These are phyloP conservation scores for Parascotia fuliginaria DNA, from an alignment of 2,888 invertebrate genomes.

Conservation along the genomic window DNA sequence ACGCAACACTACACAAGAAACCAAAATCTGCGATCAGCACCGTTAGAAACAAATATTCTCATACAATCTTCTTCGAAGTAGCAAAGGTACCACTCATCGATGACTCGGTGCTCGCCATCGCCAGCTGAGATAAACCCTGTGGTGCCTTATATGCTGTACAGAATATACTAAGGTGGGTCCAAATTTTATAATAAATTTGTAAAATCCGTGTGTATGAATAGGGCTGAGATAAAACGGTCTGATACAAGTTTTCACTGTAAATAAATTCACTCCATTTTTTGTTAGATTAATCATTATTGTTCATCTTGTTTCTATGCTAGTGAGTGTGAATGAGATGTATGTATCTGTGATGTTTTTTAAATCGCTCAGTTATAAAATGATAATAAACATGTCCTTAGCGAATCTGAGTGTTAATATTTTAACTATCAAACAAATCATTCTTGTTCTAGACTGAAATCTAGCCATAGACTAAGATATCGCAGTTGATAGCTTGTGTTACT, in stretches of 20 bases:
- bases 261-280: slow-evolving; percentile 30
- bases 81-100: slow-evolving; percentile 90
- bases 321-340: slow-evolving; percentile 5
- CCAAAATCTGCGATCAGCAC: slow-evolving; percentile 93
- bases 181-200: slow-evolving; percentile 55
- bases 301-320: slow-evolving; percentile 13
- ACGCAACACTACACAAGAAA: slow-evolving; percentile 91
- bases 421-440: not conserved
- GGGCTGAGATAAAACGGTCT: slow-evolving; percentile 34
- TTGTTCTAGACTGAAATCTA: slow-evolving; percentile 39
- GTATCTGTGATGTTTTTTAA: slow-evolving; percentile 2
- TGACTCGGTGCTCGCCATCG: slow-evolving; percentile 65
- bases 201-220: slow-evolving; percentile 34
- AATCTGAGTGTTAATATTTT: too few relatives aligned
- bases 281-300: slow-evolving; percentile 21
- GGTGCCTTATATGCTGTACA: slow-evolving; percentile 63
- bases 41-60: slow-evolving; percentile 96
- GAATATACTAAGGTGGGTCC: slow-evolving; percentile 67
- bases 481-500: slow-evolving; percentile 40
- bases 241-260: slow-evolving; percentile 37
- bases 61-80: slow-evolving; percentile 96
- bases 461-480: slow-evolving; percentile 43
- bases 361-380: not conserved
- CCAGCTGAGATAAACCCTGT: slow-evolving; percentile 64
- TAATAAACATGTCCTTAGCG: not conserved